Conservation (phyloP, 2,888 invertebrate genomes). For the Cremastobaeus sp. region DNA sequence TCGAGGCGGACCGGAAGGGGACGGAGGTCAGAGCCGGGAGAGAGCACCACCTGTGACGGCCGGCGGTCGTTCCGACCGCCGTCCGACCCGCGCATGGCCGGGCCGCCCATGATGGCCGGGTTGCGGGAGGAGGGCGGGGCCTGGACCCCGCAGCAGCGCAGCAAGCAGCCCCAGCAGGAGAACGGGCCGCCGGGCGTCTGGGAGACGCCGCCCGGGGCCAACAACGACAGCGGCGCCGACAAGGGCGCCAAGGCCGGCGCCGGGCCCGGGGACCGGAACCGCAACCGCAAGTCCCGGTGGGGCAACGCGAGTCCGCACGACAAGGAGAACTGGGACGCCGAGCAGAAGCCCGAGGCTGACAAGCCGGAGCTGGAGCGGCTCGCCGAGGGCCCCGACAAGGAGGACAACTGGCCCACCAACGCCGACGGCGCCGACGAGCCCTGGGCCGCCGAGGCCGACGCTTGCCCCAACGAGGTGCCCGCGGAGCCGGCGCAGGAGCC, state of each 20-base stretch:
- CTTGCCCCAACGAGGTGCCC: too few relatives aligned
- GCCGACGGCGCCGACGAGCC: too few relatives aligned
- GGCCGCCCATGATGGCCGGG: slow-evolving; percentile 54
- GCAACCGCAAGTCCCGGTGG: slow-evolving; percentile 72
- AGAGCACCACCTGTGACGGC: too few relatives aligned
- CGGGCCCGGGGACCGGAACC: slow-evolving; percentile 64
- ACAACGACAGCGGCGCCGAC: slow-evolving; percentile 62
- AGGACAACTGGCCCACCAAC: too few relatives aligned
- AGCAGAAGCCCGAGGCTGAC: slow-evolving; percentile 12
- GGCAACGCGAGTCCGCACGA: slow-evolving; percentile 66
- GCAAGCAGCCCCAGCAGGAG: slow-evolving; percentile 57
- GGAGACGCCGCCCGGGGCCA: slow-evolving; percentile 37
- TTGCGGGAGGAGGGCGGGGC: slow-evolving; percentile 62
- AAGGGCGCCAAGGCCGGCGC: slow-evolving; percentile 55
- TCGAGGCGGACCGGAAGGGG: slow-evolving; percentile 71
- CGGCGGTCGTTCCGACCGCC: slow-evolving; percentile 73
- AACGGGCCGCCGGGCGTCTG: slow-evolving; percentile 65
- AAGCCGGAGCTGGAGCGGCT: background rate
- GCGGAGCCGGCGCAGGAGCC: too few relatives aligned
- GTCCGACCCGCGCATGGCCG: slow-evolving; percentile 68
- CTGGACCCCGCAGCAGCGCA: slow-evolving; percentile 62
- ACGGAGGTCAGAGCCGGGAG: slow-evolving; percentile 70
- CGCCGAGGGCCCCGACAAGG: too few relatives aligned
- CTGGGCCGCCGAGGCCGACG: too few relatives aligned
- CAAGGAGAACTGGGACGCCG: slow-evolving; percentile 39